Evolutionary conservation across 2,888 invertebrate genomes (phyloP).

Genomic region (Cerastoderma edule): DNA sequence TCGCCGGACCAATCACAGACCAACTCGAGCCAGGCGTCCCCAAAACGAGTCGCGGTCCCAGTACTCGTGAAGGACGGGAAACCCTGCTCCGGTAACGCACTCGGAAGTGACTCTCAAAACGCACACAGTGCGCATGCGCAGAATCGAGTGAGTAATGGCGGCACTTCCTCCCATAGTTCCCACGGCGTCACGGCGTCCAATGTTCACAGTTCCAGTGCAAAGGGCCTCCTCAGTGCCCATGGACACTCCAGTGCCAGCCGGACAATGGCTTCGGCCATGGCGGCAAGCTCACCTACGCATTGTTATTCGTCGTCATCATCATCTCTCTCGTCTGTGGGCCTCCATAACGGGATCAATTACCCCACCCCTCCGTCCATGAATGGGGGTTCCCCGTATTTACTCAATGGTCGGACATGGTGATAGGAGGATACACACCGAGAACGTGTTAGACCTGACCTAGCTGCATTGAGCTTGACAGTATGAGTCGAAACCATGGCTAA

Average conservation of each 20-base stretch:
- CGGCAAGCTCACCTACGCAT: conserved; percentile 63
- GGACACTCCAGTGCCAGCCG: conserved; percentile 41
- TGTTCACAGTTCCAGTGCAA: conserved; percentile 57
- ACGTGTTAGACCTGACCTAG: neutral
- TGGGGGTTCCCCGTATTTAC: conserved; percentile 76
- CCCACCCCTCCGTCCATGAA: conserved; percentile 72
- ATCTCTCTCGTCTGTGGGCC: conserved; percentile 60
- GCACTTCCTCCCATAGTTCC: conserved; percentile 42
- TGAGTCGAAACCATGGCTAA: no score
- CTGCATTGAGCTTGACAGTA: no score
- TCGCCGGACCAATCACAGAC: conserved; percentile 58
- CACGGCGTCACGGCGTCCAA: conserved; percentile 39
- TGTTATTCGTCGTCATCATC: conserved; percentile 58
- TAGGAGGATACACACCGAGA: conserved; percentile 14
- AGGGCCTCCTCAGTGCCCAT: conserved; percentile 44
- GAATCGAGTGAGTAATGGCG: conserved; percentile 51
- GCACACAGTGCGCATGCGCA: conserved; percentile 53
- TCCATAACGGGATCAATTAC: conserved; percentile 73
- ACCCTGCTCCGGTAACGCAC: conserved; percentile 84
- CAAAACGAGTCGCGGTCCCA: conserved; percentile 82
- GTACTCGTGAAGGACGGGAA: conserved; percentile 85
- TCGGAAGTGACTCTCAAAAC: conserved; percentile 57
- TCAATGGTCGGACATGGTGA: conserved; percentile 78
- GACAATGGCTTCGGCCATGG: conserved; percentile 57
- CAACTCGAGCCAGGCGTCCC: conserved; percentile 67